Base-by-base conservation (phyloP, 2,113 vertebrate genomes). In the Heterochromis multidens region DNA sequence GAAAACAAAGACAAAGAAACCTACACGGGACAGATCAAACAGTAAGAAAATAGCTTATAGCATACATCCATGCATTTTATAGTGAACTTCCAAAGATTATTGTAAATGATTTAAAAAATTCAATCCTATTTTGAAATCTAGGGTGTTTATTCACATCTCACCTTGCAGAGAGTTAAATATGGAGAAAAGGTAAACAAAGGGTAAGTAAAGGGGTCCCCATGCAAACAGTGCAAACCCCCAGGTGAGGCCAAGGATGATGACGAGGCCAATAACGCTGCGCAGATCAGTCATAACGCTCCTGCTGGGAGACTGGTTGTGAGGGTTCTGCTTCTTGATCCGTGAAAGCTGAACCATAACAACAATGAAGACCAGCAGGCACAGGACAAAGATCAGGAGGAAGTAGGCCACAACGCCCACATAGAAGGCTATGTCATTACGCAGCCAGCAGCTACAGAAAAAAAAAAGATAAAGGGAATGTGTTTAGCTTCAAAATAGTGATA, bases 221-320 rank as follows among this genome's bases (percentile, higher is more conserved):
- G 98, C 97, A 65, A 99, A 98, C 93, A 99, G 97, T 58, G 97
- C 97, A 54, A 99, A 97, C 6, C 97, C 97, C 99, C 99, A 99
- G 77, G 98, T 99, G 88, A 99, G 98, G 81, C 99, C 98, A 46
- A 99, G 96, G 84, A 99, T 95, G 86, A 98, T 93, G 3, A 97
- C 94, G 29, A 99, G 97, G 43, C 98, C 97, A 0, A 96, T 95
- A 63, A 98, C 93, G 74, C 98, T 99, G 77, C 97, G 96, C 27
- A 99, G 90, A 79, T 99, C 98, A 0, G 91, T 83, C 81, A 97
- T 94, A 83, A 97, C 79, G 9, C 95, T 95, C 52, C 96, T 96
- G 94, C 96, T 97, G 2, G 97, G 94, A 85, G 97, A 94, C 91
- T 96, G 93, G 92, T 97, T 97, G 25, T 99, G 96, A 25, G 98